These are phyloP conservation scores for Drosophila bifasciata DNA, from an alignment of 1,140 invertebrate species.

Conservation along the genomic window DNA sequence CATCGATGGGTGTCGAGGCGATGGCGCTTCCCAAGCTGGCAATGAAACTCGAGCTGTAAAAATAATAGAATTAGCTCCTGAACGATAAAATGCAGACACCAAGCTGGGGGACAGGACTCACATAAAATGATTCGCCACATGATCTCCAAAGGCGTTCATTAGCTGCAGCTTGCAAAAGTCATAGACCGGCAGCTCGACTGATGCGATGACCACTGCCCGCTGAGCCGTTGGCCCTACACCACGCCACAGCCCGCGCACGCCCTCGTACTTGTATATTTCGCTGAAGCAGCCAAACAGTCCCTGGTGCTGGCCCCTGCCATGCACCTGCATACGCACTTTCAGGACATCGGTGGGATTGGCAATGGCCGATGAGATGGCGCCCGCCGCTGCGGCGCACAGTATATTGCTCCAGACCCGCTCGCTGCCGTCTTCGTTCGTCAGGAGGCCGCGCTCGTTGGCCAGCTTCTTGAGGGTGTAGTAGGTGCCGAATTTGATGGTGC, in stretches of 20 bases:
- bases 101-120: slow-evolving; percentile 85
- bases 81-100: background rate
- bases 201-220: slow-evolving; percentile 95
- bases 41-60: slow-evolving; percentile 92
- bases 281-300: slow-evolving; percentile 90
- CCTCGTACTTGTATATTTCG: slow-evolving; percentile 92
- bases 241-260: slow-evolving; percentile 93
- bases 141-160: slow-evolving; percentile 90
- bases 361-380: slow-evolving; percentile 96
- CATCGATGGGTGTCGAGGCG: slow-evolving; percentile 97
- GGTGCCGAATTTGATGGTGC: slow-evolving; percentile 98
- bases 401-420: slow-evolving; percentile 93
- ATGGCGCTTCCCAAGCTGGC: slow-evolving; percentile 96
- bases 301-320: slow-evolving; percentile 85
- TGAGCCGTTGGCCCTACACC: slow-evolving; percentile 96
- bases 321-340: slow-evolving; percentile 97
- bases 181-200: slow-evolving; percentile 97
- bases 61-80: slow-evolving; percentile 3
- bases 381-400: slow-evolving; percentile 91
- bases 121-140: slow-evolving; percentile 93
- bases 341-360: slow-evolving; percentile 99
- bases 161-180: slow-evolving; percentile 94
- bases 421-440: slow-evolving; percentile 85
- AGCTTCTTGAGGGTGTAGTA: slow-evolving; percentile 95
- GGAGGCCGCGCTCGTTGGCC: slow-evolving; percentile 85